These are phyloP conservation scores for Anastrepha ludens DNA, from an alignment of 1,140 invertebrate species.

Conservation along the genomic window DNA sequence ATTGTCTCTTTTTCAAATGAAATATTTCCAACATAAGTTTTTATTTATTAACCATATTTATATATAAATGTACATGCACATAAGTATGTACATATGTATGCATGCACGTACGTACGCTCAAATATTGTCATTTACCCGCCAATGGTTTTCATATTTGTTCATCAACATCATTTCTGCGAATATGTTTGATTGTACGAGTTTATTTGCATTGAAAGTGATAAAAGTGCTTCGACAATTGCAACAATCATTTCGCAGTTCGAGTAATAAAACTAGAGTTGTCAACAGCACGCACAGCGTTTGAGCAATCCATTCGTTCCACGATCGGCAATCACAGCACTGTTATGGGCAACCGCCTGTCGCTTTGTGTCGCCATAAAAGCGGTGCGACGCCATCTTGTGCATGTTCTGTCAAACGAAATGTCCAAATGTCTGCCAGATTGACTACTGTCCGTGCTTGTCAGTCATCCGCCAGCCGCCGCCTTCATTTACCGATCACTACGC, in stretches of 20 bases:
- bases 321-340: conserved; percentile 26
- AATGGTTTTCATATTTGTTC: background rate
- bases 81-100: too few species aligned
- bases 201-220: conserved; percentile 21
- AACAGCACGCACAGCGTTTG: conserved; percentile 43
- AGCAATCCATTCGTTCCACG: conserved; percentile 47
- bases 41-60: too few species aligned
- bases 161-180: background rate
- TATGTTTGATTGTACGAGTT: background rate
- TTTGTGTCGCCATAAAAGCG: conserved; percentile 50
- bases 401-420: conserved; percentile 49
- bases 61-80: too few species aligned
- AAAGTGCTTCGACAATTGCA: conserved; percentile 30
- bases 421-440: conserved; percentile 39
- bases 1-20: too few species aligned
- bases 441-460: conserved; percentile 39
- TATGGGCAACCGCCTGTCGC: conserved; percentile 45
- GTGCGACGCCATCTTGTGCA: conserved; percentile 47
- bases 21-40: too few species aligned
- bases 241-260: conserved; percentile 13
- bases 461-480: background rate
- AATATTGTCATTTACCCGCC: too few species aligned
- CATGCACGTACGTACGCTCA: too few species aligned
- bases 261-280: conserved; percentile 38
- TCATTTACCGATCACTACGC: background rate